Evolutionary conservation across 2,888 invertebrate species (phyloP).

Genomic region (Caenorhabditis sp.): DNA sequence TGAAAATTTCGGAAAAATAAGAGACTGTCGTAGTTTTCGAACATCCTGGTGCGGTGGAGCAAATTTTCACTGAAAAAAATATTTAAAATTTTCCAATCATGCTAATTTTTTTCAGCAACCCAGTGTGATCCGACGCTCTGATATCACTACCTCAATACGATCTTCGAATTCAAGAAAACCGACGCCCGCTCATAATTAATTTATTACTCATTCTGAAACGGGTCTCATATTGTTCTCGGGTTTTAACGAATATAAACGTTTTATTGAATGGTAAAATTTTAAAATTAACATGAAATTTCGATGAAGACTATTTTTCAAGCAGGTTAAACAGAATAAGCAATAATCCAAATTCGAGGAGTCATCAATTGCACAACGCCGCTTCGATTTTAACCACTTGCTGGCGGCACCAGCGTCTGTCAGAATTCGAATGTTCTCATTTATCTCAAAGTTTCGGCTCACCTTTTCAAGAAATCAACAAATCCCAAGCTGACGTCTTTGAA

Average conservation of each 20-base stretch:
- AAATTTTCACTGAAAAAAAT: too few relatives aligned
- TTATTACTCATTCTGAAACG: background rate
- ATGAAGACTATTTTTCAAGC: background rate
- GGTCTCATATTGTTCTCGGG: background rate
- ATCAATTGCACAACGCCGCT: background rate
- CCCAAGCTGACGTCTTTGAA: conserved; percentile 26
- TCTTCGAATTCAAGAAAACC: conserved; percentile 23
- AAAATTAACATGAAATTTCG: background rate
- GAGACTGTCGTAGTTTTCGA: too few relatives aligned
- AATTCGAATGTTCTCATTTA: background rate
- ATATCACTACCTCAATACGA: conserved; percentile 29
- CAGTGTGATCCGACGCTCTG: conserved; percentile 48
- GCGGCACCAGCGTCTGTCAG: conserved; percentile 22
- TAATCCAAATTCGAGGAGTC: background rate
- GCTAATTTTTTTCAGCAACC: conserved; percentile 49
- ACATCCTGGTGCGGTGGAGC: too few relatives aligned
- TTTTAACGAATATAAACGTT: background rate
- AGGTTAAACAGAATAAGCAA: background rate
- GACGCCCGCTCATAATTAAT: background rate
- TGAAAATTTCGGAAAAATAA: too few relatives aligned
- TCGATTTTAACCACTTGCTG: conserved; percentile 12
- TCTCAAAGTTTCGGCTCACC: background rate
- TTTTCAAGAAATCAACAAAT: conserved; percentile 6
- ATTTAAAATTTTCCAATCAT: too few relatives aligned
- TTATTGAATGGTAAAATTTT: conserved; percentile 3